These are phyloP conservation scores for Strigops habroptila DNA, from an alignment of 2,113 vertebrate species.

Conservation along the genomic window DNA sequence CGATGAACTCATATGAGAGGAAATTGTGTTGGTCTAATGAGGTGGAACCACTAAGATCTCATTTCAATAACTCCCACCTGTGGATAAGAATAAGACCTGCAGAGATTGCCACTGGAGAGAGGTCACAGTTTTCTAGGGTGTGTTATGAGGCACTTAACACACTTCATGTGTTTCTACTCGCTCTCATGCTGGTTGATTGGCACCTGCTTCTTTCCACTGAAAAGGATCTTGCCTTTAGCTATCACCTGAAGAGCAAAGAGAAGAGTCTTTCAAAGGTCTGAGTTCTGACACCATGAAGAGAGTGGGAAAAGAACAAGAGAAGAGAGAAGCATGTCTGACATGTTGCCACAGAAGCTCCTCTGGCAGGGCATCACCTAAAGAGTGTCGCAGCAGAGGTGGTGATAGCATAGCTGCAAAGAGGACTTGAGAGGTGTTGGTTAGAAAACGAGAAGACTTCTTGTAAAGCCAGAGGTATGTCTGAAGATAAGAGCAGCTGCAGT, in stretches of 20 bases:
- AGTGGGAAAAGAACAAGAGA: neutral
- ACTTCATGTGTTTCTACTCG: conserved; percentile 7
- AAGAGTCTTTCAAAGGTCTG: neutral
- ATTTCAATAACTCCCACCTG: neutral
- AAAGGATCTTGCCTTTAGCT: conserved; percentile 50
- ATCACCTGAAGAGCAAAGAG: conserved; percentile 19
- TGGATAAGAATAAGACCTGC: neutral
- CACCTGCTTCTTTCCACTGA: conserved; percentile 33
- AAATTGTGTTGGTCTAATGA: neutral
- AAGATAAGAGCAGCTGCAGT: neutral
- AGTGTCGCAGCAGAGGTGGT: neutral
- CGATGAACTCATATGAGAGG: neutral
- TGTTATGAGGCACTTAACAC: neutral
- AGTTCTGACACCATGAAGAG: neutral
- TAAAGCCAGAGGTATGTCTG: neutral
- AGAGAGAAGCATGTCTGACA: fast-evolving
- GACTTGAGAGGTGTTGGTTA: neutral
- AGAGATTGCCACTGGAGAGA: neutral
- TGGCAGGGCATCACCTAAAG: neutral
- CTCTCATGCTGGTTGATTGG: neutral
- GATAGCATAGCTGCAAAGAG: neutral
- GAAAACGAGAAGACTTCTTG: neutral
- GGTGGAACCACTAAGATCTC: neutral
- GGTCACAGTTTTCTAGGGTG: neutral
- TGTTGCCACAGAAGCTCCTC: neutral